Conservation (phyloP, 2,888 invertebrate genomes). For the Apeira syringaria region DNA sequence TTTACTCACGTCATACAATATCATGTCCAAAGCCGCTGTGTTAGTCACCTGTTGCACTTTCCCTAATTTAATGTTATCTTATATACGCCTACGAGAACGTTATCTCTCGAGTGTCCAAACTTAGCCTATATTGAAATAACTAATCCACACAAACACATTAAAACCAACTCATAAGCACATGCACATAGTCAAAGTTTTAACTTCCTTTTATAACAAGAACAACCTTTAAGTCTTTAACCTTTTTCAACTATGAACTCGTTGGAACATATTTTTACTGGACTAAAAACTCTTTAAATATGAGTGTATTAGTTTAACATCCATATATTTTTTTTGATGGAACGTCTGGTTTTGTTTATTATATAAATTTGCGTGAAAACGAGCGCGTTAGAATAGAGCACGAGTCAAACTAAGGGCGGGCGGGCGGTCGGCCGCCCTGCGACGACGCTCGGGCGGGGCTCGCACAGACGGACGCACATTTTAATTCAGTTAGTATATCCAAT, state of each 20-base stretch:
- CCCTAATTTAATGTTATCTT: slow-evolving; percentile 19
- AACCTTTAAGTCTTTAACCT: too few relatives aligned
- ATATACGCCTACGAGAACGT: slow-evolving; percentile 11
- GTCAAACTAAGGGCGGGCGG: slow-evolving; percentile 49
- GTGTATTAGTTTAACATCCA: too few relatives aligned
- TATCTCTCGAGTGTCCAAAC: slow-evolving; percentile 13
- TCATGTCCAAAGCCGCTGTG: slow-evolving; percentile 58
- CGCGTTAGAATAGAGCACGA: slow-evolving; percentile 35
- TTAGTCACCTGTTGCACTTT: slow-evolving; percentile 69
- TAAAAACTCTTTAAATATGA: too few relatives aligned
- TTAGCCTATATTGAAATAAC: slow-evolving; percentile 8
- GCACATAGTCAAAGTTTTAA: not conserved
- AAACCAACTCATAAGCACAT: slow-evolving; percentile 3
- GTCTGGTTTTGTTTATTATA: too few relatives aligned
- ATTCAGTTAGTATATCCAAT: slow-evolving; percentile 57
- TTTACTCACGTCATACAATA: slow-evolving; percentile 72
- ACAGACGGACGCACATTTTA: slow-evolving; percentile 45
- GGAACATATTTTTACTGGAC: too few relatives aligned
- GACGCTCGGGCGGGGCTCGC: slow-evolving; percentile 47
- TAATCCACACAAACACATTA: too few relatives aligned
- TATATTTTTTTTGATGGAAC: too few relatives aligned
- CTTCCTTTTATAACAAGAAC: too few relatives aligned
- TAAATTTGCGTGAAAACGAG: slow-evolving; percentile 36
- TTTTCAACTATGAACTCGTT: too few relatives aligned
- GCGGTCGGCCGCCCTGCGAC: slow-evolving; percentile 32